Conservation (phyloP, 1,140 invertebrate genomes). For the Brachionus rubens region DNA sequence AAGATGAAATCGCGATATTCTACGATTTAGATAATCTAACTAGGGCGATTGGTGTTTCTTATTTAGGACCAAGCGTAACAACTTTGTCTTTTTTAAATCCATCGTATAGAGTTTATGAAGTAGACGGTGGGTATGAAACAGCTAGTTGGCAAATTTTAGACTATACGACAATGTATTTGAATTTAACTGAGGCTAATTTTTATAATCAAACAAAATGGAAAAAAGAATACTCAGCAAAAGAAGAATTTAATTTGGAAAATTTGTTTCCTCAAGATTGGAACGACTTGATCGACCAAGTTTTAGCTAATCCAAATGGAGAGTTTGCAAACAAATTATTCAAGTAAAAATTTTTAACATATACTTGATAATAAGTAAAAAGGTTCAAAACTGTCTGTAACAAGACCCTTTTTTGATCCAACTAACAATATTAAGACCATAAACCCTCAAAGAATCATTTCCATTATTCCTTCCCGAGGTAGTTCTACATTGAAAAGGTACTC, state of each 20-base stretch:
- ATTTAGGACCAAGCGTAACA: conserved; percentile 84
- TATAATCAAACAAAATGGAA: conserved; percentile 27
- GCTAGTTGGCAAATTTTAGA: conserved; percentile 11
- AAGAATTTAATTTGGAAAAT: conserved; percentile 6
- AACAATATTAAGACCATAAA: too few species aligned
- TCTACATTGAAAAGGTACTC: too few species aligned
- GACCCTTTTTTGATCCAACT: too few species aligned
- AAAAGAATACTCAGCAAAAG: conserved; percentile 32
- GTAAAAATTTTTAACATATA: not conserved
- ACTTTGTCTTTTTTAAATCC: conserved; percentile 65
- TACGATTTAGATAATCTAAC: conserved; percentile 53
- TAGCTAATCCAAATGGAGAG: not conserved
- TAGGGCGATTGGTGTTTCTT: conserved; percentile 75
- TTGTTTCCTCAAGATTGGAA: conserved; percentile 31
- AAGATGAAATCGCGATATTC: conserved; percentile 60
- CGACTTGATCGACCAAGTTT: not conserved
- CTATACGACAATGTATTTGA: conserved; percentile 21
- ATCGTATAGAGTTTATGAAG: conserved; percentile 33
- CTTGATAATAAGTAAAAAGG: not conserved
- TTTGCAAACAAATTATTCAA: conserved; percentile 11
- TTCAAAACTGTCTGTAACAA: too few species aligned
- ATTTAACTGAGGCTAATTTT: not conserved
- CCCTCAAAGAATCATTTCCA: too few species aligned
- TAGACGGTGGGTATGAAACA: conserved; percentile 23
- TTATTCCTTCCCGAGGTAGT: too few species aligned